phyloP scores from a whole-genome alignment of 1,140 invertebrate species.

The Aphidius ervi region DNA sequence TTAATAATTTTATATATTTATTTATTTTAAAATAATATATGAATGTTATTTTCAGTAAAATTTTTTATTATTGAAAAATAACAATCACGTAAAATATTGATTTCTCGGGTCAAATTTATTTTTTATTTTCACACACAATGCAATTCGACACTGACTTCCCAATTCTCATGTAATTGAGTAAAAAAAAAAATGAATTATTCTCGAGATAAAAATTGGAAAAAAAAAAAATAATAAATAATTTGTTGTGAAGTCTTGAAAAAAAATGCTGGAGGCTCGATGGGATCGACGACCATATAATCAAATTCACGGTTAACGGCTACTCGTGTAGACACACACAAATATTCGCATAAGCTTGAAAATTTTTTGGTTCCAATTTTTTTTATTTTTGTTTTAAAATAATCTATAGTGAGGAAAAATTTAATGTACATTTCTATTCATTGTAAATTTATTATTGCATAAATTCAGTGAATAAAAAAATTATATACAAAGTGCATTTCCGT shows the following conservation, averaged over 20 bases:
- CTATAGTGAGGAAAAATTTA: not conserved
- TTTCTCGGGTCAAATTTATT: not conserved
- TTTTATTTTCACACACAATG: slow-evolving; percentile 4
- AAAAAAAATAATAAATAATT: too few species aligned
- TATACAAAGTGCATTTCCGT: slow-evolving; percentile 5
- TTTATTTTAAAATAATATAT: too few species aligned
- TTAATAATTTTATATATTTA: not conserved
- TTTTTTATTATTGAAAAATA: too few species aligned
- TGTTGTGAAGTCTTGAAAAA: not conserved
- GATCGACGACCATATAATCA: slow-evolving; percentile 20
- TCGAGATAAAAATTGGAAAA: too few species aligned
- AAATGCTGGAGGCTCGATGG: not conserved
- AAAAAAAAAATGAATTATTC: not conserved
- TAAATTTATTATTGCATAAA: not conserved
- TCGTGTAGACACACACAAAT: slow-evolving; percentile 13
- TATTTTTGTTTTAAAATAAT: too few species aligned
- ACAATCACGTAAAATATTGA: not conserved
- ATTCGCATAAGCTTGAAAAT: slow-evolving; percentile 1
- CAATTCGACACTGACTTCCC: not conserved
- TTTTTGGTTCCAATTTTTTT: not conserved
- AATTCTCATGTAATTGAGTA: slow-evolving; percentile 4
- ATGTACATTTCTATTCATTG: not conserved
- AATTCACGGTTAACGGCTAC: slow-evolving; percentile 20
- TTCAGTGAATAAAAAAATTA: not conserved
- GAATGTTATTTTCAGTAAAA: too few species aligned